Percentiles rank a stretch among this genome's conserved stretches.
These are phyloP conservation scores for Argyresthia albistria DNA, from an alignment of 2,888 invertebrate species.

Conservation along the genomic window DNA sequence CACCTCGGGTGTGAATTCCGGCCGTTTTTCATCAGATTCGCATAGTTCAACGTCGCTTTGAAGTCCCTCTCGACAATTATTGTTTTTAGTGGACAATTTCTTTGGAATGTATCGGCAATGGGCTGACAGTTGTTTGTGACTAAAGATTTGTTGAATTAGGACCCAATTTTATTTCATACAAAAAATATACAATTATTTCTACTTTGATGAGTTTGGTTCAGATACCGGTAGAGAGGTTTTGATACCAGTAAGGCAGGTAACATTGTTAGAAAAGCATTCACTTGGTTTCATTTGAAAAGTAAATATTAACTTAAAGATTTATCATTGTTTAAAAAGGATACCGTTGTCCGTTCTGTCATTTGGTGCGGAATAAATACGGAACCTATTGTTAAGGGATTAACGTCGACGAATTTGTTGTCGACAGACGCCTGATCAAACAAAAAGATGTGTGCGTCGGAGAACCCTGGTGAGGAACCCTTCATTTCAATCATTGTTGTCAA, in stretches of 20 bases:
- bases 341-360: slow-evolving; percentile 39
- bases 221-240: too few relatives aligned
- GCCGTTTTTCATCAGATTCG: slow-evolving; percentile 33
- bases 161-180: too few relatives aligned
- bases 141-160: too few relatives aligned
- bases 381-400: slow-evolving; percentile 65
- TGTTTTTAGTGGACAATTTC: slow-evolving; percentile 22
- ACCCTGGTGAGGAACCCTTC: slow-evolving; percentile 41
- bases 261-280: too few relatives aligned
- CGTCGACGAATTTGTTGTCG: slow-evolving; percentile 68
- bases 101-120: slow-evolving; percentile 7
- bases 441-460: slow-evolving; percentile 49
- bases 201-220: too few relatives aligned
- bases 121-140: not conserved
- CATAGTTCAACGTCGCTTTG: slow-evolving; percentile 20
- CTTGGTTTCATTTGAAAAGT: slow-evolving; percentile 25
- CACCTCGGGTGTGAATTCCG: slow-evolving; percentile 32
- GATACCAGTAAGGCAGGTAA: too few relatives aligned
- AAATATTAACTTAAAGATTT: slow-evolving; percentile 48
- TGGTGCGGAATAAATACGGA: slow-evolving; percentile 45
- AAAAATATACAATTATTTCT: too few relatives aligned
- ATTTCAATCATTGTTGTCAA: slow-evolving; percentile 40
- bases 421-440: slow-evolving; percentile 69
- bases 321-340: slow-evolving; percentile 42
- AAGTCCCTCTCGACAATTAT: slow-evolving; percentile 27